These are phyloP conservation scores for Carcharodon carcharias DNA, from an alignment of 2,797 vertebrate genomes.

Conservation along the genomic window DNA sequence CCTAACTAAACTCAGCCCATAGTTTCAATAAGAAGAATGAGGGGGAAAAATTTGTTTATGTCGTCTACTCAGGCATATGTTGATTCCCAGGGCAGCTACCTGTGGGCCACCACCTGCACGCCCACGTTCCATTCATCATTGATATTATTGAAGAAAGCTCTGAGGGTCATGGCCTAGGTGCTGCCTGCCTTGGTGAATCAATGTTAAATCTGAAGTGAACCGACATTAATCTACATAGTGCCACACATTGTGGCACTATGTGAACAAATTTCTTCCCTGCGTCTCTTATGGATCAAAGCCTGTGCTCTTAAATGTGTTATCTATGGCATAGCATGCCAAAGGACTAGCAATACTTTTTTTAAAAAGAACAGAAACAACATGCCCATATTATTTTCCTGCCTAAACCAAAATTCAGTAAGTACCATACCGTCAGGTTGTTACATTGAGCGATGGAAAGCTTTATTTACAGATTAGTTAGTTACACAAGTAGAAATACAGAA, in stretches of 20 bases:
- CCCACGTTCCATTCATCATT: neutral
- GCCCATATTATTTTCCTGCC: neutral
- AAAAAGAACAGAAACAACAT: neutral
- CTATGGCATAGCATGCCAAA: neutral
- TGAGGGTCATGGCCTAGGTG: too few species aligned
- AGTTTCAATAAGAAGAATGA: neutral
- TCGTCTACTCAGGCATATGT: neutral
- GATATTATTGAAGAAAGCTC: neutral
- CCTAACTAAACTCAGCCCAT: too few species aligned
- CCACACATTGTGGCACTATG: neutral
- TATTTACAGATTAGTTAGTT: neutral
- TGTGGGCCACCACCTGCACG: neutral
- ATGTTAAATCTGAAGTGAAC: neutral
- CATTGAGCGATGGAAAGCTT: neutral
- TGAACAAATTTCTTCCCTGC: neutral
- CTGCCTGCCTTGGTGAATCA: neutral
- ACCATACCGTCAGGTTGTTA: neutral
- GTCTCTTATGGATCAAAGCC: neutral
- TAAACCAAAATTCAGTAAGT: neutral
- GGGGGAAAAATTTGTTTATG: neutral
- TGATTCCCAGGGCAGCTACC: neutral
- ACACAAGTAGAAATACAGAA: neutral
- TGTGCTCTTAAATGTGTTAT: neutral
- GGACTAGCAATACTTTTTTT: neutral
- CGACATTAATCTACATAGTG: neutral